A percentile compares a stretch with the other conserved stretches of the same genome.
phyloP scores from a whole-genome alignment of 2,888 invertebrate species.

The Platypus cylindrus region DNA sequence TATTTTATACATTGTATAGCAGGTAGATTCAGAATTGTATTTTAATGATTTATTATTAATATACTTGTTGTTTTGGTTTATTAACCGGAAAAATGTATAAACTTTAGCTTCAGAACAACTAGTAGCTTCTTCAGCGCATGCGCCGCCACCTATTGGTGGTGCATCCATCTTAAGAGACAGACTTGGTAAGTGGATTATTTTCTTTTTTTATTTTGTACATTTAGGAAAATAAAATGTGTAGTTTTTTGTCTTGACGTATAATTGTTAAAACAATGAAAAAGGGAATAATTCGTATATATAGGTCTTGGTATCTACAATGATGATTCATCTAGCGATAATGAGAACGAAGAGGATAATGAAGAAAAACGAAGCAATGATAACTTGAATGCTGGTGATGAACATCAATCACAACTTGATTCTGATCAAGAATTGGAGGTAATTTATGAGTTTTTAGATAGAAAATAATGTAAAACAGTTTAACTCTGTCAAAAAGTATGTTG shows the following conservation, averaged over 20 bases:
- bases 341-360: conserved; percentile 35
- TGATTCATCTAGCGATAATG: conserved; percentile 45
- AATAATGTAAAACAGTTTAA: no score
- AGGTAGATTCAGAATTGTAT: conserved; percentile 10
- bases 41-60: no score
- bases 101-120: conserved; percentile 37
- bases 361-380: conserved; percentile 31
- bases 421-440: conserved; percentile 63
- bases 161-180: conserved; percentile 81
- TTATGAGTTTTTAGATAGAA: no score
- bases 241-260: no score
- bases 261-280: no score
- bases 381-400: no score
- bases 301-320: conserved; percentile 77
- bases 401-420: no score
- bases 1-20: conserved; percentile 32
- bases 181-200: conserved; percentile 64
- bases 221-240: no score
- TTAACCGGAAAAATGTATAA: conserved; percentile 33
- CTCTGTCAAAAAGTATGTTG: no score
- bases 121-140: no score
- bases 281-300: no score
- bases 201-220: conserved; percentile 5
- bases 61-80: no score
- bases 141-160: conserved; percentile 41